A percentile compares a stretch with the other conserved stretches of the same genome.
Evolutionary conservation across 2,888 invertebrate species (phyloP).

Genomic region (Heliothis peltigera): DNA sequence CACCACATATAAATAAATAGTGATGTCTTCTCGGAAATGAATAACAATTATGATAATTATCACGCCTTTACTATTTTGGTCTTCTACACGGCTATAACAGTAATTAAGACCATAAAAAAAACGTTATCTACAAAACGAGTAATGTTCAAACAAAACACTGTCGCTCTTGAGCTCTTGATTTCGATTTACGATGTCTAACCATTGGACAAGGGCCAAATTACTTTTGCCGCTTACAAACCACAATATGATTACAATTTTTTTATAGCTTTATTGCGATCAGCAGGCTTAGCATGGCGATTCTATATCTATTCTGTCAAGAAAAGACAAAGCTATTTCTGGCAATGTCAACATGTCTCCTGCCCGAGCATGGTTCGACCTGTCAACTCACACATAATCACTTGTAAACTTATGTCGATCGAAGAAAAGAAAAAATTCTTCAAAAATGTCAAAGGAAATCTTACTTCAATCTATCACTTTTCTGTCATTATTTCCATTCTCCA

Average conservation of each 20-base stretch:
- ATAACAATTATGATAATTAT: conserved; percentile 86
- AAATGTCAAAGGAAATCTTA: no score
- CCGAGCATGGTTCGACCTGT: no score
- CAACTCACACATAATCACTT: no score
- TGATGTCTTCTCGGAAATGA: conserved; percentile 74
- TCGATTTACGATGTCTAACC: conserved; percentile 77
- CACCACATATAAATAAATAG: conserved; percentile 69
- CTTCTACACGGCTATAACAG: conserved; percentile 79
- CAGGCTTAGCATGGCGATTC: no score
- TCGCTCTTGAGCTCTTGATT: conserved; percentile 78
- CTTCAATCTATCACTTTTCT: no score
- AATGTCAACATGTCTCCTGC: no score
- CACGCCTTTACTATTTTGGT: conserved; percentile 77
- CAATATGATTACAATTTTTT: conserved; percentile 44
- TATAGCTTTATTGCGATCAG: no score
- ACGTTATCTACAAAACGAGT: conserved; percentile 84
- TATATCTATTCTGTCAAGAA: no score
- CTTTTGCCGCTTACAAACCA: conserved; percentile 33
- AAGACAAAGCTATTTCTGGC: no score
- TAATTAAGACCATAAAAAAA: conserved; percentile 86
- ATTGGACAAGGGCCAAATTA: conserved; percentile 63
- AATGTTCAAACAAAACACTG: conserved; percentile 85
- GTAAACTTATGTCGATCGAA: no score
- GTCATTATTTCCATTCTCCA: no score
- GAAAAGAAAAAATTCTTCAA: no score